Conservation (phyloP, 2,113 vertebrate genomes). For the Oreochromis spilurus region DNA sequence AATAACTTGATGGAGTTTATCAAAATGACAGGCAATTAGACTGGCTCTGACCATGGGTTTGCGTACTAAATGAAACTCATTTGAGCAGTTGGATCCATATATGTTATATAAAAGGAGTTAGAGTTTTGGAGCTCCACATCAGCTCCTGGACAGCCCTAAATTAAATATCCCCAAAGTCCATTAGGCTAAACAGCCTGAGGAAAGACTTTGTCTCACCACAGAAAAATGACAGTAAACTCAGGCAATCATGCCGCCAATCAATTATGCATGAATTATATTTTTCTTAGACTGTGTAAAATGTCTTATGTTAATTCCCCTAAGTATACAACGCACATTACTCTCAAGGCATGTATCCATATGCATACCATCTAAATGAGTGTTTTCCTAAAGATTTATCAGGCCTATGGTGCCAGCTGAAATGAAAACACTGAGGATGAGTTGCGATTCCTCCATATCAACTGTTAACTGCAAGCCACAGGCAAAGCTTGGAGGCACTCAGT, state of each 20-base stretch:
- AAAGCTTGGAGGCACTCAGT: conserved; percentile 40
- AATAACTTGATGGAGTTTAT: conserved; percentile 72
- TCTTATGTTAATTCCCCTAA: conserved; percentile 70
- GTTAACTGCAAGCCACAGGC: conserved; percentile 51
- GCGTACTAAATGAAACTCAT: conserved; percentile 68
- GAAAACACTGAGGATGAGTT: conserved; percentile 47
- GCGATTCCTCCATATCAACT: conserved; percentile 41
- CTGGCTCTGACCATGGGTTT: conserved; percentile 56
- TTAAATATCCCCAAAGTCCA: conserved; percentile 74
- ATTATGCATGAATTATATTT: conserved; percentile 78
- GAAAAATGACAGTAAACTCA: conserved; percentile 77
- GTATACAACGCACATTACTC: conserved; percentile 62
- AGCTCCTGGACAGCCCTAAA: conserved; percentile 65
- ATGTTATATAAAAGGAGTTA: conserved; percentile 55
- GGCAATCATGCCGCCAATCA: conserved; percentile 75
- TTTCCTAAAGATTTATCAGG: conserved; percentile 57
- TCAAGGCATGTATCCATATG: conserved; percentile 25
- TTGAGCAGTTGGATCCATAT: conserved; percentile 50
- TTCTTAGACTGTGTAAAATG: conserved; percentile 69
- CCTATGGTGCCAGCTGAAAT: conserved; percentile 38
- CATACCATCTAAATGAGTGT: conserved; percentile 51
- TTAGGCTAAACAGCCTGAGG: conserved; percentile 76
- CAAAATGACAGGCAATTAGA: conserved; percentile 76
- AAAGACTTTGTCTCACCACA: conserved; percentile 65
- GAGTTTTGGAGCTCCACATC: conserved; percentile 46